Evolutionary conservation across 2,888 invertebrate genomes (phyloP), one percentile per base, ranked within the genome.

Genomic region (Thera obeliscata): DNA sequence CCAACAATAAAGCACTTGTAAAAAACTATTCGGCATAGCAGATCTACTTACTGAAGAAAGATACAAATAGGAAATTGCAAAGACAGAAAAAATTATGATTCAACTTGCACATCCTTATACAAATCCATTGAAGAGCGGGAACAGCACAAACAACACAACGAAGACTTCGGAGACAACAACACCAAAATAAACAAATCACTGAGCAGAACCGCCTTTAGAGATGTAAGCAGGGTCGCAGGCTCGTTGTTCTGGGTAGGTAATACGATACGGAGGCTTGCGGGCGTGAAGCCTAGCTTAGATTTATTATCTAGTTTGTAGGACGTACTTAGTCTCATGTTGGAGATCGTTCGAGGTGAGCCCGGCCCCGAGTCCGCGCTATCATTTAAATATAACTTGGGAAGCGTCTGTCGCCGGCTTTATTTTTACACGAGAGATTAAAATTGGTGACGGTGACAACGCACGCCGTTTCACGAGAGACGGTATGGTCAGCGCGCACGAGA

Each of bases 381-480:
- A 93, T 93, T 93, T 93, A 93, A 90, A 91, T 92, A 90, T 93
- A 93, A 90, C 92, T 89, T 86, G 87, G 86, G 83, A 87, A 82
- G 85, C 85, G 92, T 91, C 89, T 91, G 90, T 90, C 90, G 88
- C 87, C 90, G 91, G 87, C 90, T 91, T 91, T 92, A 92, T 93
- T 93, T 93, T 90, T 92, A 91, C 87, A 91, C 91, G 84, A 86
- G 84, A 61, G 55, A 85, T 86, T 87, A 82, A 84, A 80, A 74
- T 66, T 82, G 81, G 80, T 80, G 78, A 82, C 77, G 77, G 85
- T 85, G 86, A 87, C 87, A 86, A 86, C 87, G 86, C 85, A 85
- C 86, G 88, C 77, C 74, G 81, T 83, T 84, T 81, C 82, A 75
- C 85, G 84, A 78, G 82, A 86, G 81, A 84, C 84, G 83, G 72